Evolutionary conservation across 2,888 invertebrate species (phyloP).

Genomic region (Heliconius sara): DNA sequence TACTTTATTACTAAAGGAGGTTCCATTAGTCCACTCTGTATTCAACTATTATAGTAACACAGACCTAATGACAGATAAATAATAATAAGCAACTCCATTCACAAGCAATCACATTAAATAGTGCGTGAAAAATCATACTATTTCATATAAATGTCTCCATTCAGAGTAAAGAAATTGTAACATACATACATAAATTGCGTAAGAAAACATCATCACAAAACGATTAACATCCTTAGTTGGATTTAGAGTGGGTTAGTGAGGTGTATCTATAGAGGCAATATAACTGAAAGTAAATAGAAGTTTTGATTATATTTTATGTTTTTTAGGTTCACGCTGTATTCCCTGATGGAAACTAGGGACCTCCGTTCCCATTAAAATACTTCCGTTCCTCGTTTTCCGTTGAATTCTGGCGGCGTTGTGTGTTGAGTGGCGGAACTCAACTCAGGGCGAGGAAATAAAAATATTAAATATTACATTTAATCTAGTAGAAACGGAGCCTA

Average conservation of each 20-base stretch:
- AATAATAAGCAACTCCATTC: slow-evolving; percentile 4
- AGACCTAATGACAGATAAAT: slow-evolving; percentile 3
- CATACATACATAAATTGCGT: slow-evolving; percentile 26
- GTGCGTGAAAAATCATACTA: slow-evolving; percentile 16
- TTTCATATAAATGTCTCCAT: slow-evolving; percentile 18
- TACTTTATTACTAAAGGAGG: no score
- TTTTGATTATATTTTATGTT: not conserved
- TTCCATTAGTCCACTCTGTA: not conserved
- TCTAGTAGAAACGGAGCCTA: not conserved
- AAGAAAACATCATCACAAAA: slow-evolving; percentile 38
- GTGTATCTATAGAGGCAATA: slow-evolving; percentile 4
- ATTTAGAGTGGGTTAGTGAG: slow-evolving; percentile 20
- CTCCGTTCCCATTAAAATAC: no score
- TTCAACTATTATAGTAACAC: not conserved
- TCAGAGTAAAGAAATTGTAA: slow-evolving; percentile 29
- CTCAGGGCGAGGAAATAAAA: not conserved
- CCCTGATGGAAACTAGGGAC: no score
- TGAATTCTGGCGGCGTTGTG: no score
- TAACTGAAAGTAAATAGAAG: not conserved
- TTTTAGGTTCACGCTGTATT: not conserved
- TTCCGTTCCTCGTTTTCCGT: no score
- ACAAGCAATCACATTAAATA: slow-evolving; percentile 17
- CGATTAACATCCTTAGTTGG: slow-evolving; percentile 33
- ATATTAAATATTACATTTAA: not conserved
- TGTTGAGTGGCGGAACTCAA: no score